Evolutionary conservation across 1,140 invertebrate species (phyloP), one percentile per base, ranked within the genome.

Genomic region (Formica exsecta): DNA sequence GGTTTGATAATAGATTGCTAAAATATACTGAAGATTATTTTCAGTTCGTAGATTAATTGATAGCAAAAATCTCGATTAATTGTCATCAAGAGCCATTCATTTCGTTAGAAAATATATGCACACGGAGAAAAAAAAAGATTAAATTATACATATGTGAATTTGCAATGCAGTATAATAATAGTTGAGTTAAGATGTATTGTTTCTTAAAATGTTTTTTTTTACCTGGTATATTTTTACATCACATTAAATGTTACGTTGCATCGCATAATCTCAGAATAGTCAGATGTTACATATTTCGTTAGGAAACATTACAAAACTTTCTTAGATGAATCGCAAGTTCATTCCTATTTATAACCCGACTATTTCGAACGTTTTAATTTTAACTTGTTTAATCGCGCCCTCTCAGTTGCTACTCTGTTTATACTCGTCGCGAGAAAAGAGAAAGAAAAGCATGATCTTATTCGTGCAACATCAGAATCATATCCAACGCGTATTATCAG

Each of bases 321-420:
- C 13, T 44, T 44, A 65, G 36, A 85, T 65, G 7, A 65, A 79
- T 85, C 57, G 59, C 81, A 9, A 79, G 41, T 62, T 74, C 32
- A 51, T 54, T 25, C n/a, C 13, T 64, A 85, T 76, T 85, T 76
- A 75, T 75, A 85, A 16, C 32, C 9, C 44, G 22, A n/a, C 62
- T 76, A 77, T 76, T 77, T 75, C 6, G 9, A 38, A 51, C n/a
- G 16, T 57, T 85, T 79, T 61, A 83, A 83, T 74, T 83, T 83
- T 83, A 74, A 74, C 79, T 74, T 64, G 66, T 84, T 84, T 44
- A 66, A 59, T 59, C 36, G 38, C 84, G 25, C 11, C 48, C 54
- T 77, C 71, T 64, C 48, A 48, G 44, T 54, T 79, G 25, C 74
- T 22, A 3, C 3, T 76, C 68, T 73, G 68, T 73, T 83, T 83